Percentiles rank a stretch among this genome's conserved stretches.
Conservation (phyloP, 2,888 invertebrate species). For the Exephanes ischioxanthus region DNA sequence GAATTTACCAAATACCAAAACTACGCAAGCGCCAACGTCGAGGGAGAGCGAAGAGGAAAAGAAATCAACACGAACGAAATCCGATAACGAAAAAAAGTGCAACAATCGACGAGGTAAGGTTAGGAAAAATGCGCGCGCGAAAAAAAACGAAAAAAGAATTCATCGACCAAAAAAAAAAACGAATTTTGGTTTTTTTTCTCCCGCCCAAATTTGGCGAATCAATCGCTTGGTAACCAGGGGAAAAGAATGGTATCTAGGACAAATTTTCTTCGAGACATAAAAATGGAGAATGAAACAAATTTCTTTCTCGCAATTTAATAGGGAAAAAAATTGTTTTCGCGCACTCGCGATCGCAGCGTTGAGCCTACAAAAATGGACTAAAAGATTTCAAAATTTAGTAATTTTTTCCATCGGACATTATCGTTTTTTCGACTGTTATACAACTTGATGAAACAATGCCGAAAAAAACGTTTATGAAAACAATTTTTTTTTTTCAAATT, state of each 20-base stretch:
- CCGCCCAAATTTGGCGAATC: neutral
- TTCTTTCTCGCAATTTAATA: constrained; percentile 47
- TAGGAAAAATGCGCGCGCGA: constrained; percentile 1
- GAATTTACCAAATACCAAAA: neutral
- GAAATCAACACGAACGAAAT: neutral
- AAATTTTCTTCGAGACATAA: constrained; percentile 51
- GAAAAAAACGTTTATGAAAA: neutral
- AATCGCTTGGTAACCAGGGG: constrained; percentile 15
- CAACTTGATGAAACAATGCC: neutral
- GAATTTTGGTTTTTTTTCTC: constrained; percentile 13
- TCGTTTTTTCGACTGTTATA: constrained; percentile 27
- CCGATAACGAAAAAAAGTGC: neutral
- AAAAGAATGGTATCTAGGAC: constrained; percentile 51
- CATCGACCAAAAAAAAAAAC: constrained; percentile 13
- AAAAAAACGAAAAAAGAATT: constrained; percentile 14
- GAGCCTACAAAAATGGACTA: constrained; percentile 32
- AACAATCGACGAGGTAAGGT: constrained; percentile 34
- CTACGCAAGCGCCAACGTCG: neutral
- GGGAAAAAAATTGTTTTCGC: constrained; percentile 54
- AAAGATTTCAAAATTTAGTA: neutral
- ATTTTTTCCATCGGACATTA: constrained; percentile 4
- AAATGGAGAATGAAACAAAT: constrained; percentile 19
- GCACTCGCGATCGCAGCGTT: constrained; percentile 46
- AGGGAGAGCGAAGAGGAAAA: neutral
- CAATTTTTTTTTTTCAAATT: neutral